phyloP scores from a whole-genome alignment of 1,140 invertebrate species.

The Stratiolaelaps scimitus region DNA sequence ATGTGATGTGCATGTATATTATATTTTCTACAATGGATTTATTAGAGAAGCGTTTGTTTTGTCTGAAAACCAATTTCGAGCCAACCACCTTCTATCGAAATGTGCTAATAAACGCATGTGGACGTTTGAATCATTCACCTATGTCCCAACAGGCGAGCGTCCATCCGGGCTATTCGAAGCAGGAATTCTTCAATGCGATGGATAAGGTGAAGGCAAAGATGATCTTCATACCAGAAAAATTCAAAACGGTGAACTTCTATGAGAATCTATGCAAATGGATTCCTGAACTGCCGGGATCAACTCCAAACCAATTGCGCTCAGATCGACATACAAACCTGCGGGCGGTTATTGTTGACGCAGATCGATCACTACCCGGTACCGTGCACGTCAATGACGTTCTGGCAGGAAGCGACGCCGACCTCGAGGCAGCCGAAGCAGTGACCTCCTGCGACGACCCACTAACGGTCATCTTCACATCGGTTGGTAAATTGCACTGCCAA shows the following conservation, averaged over 20 bases:
- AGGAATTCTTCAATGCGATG: conserved; percentile 13
- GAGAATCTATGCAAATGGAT: conserved; percentile 48
- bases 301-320: conserved; percentile 25
- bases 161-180: conserved; percentile 14
- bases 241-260: conserved; percentile 59
- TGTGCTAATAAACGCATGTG: too few relatives aligned
- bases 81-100: too few relatives aligned
- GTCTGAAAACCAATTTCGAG: too few relatives aligned
- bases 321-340: neutral
- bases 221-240: conserved; percentile 53
- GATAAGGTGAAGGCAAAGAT: conserved; percentile 45
- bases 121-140: neutral
- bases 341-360: neutral
- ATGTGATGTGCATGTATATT: too few relatives aligned
- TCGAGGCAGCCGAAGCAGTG: conserved; percentile 9
- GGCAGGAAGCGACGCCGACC: neutral
- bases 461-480: conserved; percentile 58
- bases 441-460: neutral
- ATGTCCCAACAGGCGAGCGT: neutral
- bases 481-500: conserved; percentile 41
- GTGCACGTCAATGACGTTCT: neutral
- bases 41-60: too few relatives aligned
- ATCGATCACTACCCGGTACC: conserved; percentile 1
- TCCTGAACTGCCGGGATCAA: conserved; percentile 39
- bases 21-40: too few relatives aligned